A percentile compares a stretch with the other conserved stretches of the same genome.
Evolutionary conservation across 2,113 vertebrate species (phyloP).

Genomic region (Eurypyga helias): DNA sequence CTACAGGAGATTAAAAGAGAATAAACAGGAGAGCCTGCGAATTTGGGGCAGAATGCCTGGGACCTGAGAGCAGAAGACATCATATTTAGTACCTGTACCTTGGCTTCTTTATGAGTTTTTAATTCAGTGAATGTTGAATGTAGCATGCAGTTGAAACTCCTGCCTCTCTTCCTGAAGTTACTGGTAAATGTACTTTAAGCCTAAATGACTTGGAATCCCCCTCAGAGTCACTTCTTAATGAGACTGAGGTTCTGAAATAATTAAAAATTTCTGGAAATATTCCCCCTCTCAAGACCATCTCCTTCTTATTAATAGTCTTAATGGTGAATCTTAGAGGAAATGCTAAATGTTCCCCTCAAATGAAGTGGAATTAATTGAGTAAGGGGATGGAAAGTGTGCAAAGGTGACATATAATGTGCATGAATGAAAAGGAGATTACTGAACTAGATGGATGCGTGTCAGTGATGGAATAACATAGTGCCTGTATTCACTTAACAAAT

Average conservation of each 20-base stretch:
- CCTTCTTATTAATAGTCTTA: background rate
- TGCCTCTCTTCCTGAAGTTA: background rate
- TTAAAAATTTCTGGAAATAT: background rate
- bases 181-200: background rate
- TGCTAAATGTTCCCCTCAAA: background rate
- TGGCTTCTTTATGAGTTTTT: background rate
- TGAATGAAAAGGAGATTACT: background rate
- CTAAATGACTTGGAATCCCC: background rate
- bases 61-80: background rate
- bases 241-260: background rate
- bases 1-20: background rate
- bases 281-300: background rate
- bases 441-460: background rate
- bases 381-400: background rate
- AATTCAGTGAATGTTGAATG: background rate
- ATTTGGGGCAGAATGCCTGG: background rate
- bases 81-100: background rate
- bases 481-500: slow-evolving; percentile 4
- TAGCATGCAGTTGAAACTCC: background rate
- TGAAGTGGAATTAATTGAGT: background rate
- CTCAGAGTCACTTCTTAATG: background rate
- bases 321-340: background rate
- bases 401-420: background rate
- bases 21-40: background rate
- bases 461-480: background rate